These are phyloP conservation scores for Ceryle rudis DNA, from an alignment of 2,797 vertebrate genomes.

Conservation along the genomic window DNA sequence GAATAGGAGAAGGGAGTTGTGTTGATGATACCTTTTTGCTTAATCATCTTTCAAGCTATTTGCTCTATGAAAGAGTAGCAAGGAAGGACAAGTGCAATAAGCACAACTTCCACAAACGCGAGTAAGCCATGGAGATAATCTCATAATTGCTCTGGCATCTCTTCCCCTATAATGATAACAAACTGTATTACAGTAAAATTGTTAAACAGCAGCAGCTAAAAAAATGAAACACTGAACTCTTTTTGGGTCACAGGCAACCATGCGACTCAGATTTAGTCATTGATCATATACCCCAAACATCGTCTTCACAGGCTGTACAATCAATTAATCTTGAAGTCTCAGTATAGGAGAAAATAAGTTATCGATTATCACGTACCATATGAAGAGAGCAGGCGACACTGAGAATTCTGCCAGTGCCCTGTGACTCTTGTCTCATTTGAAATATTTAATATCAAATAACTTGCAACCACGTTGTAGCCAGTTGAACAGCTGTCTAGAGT, in stretches of 20 bases:
- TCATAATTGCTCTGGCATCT: not conserved
- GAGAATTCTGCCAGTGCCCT: not conserved
- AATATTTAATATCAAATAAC: not conserved
- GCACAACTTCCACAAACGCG: not conserved
- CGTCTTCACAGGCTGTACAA: not conserved
- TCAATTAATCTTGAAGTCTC: not conserved
- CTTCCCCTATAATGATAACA: not conserved
- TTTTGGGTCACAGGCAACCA: not conserved
- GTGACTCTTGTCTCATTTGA: not conserved
- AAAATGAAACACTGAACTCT: not conserved
- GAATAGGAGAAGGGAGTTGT: not conserved
- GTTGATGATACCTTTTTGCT: not conserved
- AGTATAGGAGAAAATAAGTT: not conserved
- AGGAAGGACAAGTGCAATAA: not conserved
- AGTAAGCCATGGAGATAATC: not conserved
- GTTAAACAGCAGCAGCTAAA: not conserved
- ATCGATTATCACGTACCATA: fast-evolving
- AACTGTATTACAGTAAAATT: not conserved
- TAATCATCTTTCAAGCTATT: not conserved
- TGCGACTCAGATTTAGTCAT: not conserved
- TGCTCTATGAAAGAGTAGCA: not conserved
- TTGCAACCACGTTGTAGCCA: not conserved
- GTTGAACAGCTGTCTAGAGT: not conserved
- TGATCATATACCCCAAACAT: not conserved
- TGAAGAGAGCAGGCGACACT: not conserved